Percentiles rank a stretch among this genome's conserved stretches.
Evolutionary conservation across 37 sponge, comb jelly and placozoan species (phyloP).

Genomic region (Chondrilla cf. caribensis): DNA sequence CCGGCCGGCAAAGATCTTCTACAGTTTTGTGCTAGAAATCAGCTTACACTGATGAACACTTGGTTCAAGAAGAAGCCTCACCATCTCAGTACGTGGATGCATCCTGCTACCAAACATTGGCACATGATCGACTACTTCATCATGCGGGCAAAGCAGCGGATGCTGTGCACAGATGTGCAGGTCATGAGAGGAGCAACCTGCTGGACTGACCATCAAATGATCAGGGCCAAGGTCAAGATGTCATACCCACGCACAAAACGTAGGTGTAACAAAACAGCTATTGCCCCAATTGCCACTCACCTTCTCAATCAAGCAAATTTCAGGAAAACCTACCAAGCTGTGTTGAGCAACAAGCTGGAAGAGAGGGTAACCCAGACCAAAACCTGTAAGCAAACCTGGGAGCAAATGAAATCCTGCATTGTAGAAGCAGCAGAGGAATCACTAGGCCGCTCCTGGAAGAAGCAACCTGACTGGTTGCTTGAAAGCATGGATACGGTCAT

Average conservation of each 20-base stretch:
- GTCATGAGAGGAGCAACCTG: constrained; percentile 14
- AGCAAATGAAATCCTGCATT: neutral
- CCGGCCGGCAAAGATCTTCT: neutral
- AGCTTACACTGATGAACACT: constrained; percentile 24
- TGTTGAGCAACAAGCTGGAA: too few relatives aligned
- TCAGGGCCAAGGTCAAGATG: neutral
- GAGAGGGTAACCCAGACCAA: too few relatives aligned
- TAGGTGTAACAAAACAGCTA: neutral
- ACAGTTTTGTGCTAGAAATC: constrained; percentile 7
- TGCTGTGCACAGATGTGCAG: constrained; percentile 5
- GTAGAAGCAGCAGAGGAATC: neutral
- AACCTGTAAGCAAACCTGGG: neutral
- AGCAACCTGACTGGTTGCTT: constrained; percentile 52
- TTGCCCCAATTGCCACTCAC: neutral
- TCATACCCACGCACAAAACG: neutral
- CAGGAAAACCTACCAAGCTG: neutral
- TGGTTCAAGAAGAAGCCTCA: constrained; percentile 10
- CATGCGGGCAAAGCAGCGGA: neutral
- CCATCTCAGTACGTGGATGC: constrained; percentile 10
- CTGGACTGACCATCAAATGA: constrained; percentile 16
- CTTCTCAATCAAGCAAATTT: neutral
- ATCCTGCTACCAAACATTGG: constrained; percentile 21
- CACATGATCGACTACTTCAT: constrained; percentile 26
- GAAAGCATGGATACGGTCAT: constrained; percentile 12
- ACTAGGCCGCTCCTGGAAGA: neutral